Evolutionary conservation across 2,888 invertebrate species (phyloP), one percentile per base, ranked within the genome.

Genomic region (Cosmia trapezina): DNA sequence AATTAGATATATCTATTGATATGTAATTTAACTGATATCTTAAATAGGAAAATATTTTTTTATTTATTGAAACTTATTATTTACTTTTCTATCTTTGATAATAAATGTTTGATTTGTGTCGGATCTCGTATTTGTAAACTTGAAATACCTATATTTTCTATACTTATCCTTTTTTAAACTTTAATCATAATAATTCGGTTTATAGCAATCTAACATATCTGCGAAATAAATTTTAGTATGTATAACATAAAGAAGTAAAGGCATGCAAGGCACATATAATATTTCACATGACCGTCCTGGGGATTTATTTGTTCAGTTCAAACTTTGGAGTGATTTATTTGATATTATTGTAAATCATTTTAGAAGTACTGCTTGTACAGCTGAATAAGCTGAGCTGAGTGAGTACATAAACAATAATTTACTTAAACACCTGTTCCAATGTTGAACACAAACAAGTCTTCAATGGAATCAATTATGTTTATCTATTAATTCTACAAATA

Each of bases 91-190:
- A 67, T 81, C 68, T 75, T 83, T 77, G 81, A 73, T 77, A 79
- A 63, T 54, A n/a, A 41, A 83, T 83, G 68, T 83, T 86, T 76
- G 73, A 80, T 89, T 87, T 85, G 74, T 85, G 82, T 88, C 84
- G 88, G 92, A 92, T 92, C 92, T 92, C 92, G 89, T 91, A 89
- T 90, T 88, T 88, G 86, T 89, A 83, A 88, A 86, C 49, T 77
- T 80, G 61, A 70, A 78, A 70, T 84, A 68, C 0, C 0, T 5
- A 37, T 83, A 77, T 84, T 86, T 83, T 86, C 70, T 67, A 82
- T 80, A 71, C 17, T 60, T 73, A 59, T 33, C 41, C 4, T 80
- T 69, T 60, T 83, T 76, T 78, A 65, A 81, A 80, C 74, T 81
- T 72, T 80, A 28, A 86, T 80, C 68, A 81, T 81, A 78, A 81